Base-by-base conservation (phyloP, 2,797 vertebrate genomes). In the Xerus rutilus region DNA sequence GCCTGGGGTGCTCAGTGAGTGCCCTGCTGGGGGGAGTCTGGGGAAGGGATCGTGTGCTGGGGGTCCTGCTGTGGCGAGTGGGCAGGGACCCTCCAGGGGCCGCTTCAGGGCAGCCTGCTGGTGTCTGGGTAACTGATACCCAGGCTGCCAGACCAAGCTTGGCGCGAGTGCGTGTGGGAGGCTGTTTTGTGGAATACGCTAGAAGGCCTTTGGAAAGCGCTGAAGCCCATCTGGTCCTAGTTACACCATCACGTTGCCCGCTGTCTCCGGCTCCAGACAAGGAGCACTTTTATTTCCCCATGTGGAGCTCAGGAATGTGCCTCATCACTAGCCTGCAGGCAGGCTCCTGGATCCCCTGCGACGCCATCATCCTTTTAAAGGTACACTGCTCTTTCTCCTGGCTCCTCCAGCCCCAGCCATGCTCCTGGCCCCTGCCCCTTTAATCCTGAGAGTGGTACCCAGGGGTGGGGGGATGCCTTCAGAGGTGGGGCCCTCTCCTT, bases 161-260 rank as follows among this genome's bases (percentile, higher is more conserved):
- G 1, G 11, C 74, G 72, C 84, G 3, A 39, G 39, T 39, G 86
- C 52, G 96, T 90, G 94, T 92, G 95, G 90, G 65, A 93, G 96
- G 89, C 62, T 94, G 21, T 96, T 98, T 97, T 96, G 95, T 92
- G 81, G 89, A 88, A 93, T 14, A 85, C 70, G 69, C 95, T 92
- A 59, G 74, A 39, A 17, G 47, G 93, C 87, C 28, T 96, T 94
- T 97, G 97, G 96, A 97, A 98, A 98, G 95, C 45, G 65, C 96
- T 94, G 73, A 69, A 97, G 97, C 97, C 97, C 98, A 98, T 98
- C 98, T 98, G 98, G 97, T 98, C 87, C 95, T 98, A 76, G 96
- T 98, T 98, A 97, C 76, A 7, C 95, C 95, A 86, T 92, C 94
- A 57, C 95, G 15, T 18, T 13, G 52, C 69, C 86, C 97, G 93